Base-by-base conservation (phyloP, 2,113 vertebrate species). In the Protobothrops mucrosquamatus region DNA sequence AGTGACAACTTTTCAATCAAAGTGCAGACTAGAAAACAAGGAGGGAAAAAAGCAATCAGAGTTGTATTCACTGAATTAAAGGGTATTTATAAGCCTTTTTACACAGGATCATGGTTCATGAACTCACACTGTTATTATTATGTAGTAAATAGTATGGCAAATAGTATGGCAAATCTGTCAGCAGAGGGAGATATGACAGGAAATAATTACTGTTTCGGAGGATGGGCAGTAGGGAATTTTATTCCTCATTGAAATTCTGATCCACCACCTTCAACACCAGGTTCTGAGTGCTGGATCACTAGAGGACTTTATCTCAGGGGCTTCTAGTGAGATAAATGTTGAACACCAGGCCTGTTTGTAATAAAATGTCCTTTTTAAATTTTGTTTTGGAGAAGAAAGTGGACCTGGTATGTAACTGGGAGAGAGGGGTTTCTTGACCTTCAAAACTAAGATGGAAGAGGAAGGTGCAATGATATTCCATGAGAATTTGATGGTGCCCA, bases 1-100 rank as follows among this genome's bases (percentile, higher is more conserved):
- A 98, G 96, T 0, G 98, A 99, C 94, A 99, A 89, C 92, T 98
- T 99, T 95, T 99, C 98, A 95, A 99, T 99, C 57, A 99, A 97
- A 87, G 94, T 1, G 89, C 98, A 99, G 86, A 99, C 99, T 99
- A 96, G 89, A 87, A 95, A 94, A 96, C 59, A 93, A 0, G 93
- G 93, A 69, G 55, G 52, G 6, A 34, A 91, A 90, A 61, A 4
- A 10, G 14, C 52, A 51, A 29, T 34, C 7, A 89, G 6, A 20
- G 5, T 15, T 11, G 34, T 85, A 8, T 59, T 22, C n/a, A 52
- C 55, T 55, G n/a, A 43, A 29, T 61, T 86, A 22, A 52, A 10
- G 43, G 43, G 61, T 2, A n/a, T 87, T 54, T 54, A 22, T 2
- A 88, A 23, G 46, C 51, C 51, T 74, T 88, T 52, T 54, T 2